A percentile compares a stretch with the other conserved stretches of the same genome.
Conservation (phyloP, 1,140 invertebrate species). For the Mya arenaria region DNA sequence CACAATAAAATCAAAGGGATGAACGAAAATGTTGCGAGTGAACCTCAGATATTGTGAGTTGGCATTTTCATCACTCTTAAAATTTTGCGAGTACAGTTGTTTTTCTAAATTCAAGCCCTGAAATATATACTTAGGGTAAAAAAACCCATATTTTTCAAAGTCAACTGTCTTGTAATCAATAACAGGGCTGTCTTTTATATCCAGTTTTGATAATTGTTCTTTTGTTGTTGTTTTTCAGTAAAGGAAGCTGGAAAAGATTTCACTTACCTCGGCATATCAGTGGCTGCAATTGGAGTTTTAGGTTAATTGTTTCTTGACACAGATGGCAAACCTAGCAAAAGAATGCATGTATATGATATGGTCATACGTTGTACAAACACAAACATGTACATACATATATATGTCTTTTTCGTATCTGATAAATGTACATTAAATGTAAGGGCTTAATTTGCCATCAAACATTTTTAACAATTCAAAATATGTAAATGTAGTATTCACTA, state of each 20-base stretch:
- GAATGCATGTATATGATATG: not conserved
- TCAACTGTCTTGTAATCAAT: too few relatives aligned
- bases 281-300: constrained; percentile 69
- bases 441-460: not conserved
- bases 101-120: too few relatives aligned
- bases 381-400: not conserved
- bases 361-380: not conserved
- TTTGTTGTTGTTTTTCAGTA: constrained; percentile 66
- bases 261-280: constrained; percentile 67
- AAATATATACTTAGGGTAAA: too few relatives aligned
- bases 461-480: too few relatives aligned
- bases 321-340: too few relatives aligned
- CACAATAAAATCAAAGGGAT: too few relatives aligned
- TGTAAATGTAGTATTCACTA: too few relatives aligned
- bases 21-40: too few relatives aligned
- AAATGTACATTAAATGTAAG: not conserved
- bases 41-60: too few relatives aligned
- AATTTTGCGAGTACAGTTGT: too few relatives aligned
- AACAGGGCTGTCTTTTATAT: not conserved
- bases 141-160: too few relatives aligned
- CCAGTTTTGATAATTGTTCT: not conserved
- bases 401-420: not conserved
- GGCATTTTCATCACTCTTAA: too few relatives aligned
- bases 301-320: constrained; percentile 59
- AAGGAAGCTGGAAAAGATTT: constrained; percentile 75